Percentiles rank a stretch among this genome's conserved stretches.
phyloP scores from a whole-genome alignment of 2,888 invertebrate genomes.

The Scotopteryx bipunctaria region DNA sequence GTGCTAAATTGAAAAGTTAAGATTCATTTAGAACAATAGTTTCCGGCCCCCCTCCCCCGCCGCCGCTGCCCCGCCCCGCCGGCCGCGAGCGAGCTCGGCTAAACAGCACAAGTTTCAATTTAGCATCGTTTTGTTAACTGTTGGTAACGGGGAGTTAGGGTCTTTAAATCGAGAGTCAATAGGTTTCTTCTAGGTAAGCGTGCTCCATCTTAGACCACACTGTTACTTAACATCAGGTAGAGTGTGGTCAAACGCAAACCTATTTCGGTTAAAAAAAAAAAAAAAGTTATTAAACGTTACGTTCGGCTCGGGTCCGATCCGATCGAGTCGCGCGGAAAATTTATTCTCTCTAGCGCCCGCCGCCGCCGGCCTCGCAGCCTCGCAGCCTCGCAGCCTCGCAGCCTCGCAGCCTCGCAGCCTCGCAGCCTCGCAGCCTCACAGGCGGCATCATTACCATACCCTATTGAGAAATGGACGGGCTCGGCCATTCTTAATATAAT shows the following conservation, averaged over 20 bases:
- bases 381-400: no score
- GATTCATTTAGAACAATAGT: conserved; percentile 45
- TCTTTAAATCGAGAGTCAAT: no score
- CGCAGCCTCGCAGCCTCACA: no score
- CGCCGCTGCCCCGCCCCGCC: no score
- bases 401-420: no score
- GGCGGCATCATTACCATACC: conserved; percentile 27
- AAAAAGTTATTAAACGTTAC: conserved; percentile 22
- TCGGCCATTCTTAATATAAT: conserved; percentile 24
- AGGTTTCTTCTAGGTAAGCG: no score
- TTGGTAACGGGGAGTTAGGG: conserved; percentile 24
- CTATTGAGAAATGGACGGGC: conserved; percentile 22
- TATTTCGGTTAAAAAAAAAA: no score
- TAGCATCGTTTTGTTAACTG: conserved; percentile 34
- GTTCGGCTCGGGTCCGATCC: conserved; percentile 7
- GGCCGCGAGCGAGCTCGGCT: background rate
- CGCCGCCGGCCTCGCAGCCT: conserved; percentile 4
- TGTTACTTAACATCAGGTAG: no score
- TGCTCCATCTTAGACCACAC: no score
- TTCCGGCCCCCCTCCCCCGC: conserved; percentile 7
- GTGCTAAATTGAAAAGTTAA: conserved; percentile 48
- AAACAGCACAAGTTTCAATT: conserved; percentile 32
- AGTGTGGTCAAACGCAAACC: no score
- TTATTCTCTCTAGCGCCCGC: conserved; percentile 18
- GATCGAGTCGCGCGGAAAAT: conserved; percentile 17